Conservation (phyloP, 1,140 invertebrate species). For the Aphidius gifuensis region DNA sequence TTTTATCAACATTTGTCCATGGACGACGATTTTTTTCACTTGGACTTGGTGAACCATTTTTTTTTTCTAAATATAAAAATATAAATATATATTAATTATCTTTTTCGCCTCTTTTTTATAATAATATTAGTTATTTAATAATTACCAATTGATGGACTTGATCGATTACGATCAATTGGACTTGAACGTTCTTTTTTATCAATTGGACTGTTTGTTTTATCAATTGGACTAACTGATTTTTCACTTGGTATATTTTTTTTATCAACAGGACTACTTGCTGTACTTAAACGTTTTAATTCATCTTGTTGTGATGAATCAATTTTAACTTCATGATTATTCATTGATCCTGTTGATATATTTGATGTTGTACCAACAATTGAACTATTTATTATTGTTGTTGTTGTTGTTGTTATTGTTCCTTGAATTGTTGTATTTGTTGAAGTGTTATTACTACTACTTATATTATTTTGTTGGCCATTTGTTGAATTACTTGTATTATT, state of each 20-base stretch:
- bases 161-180: slow-evolving; percentile 40
- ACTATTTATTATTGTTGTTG: slow-evolving; percentile 21
- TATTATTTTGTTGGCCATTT: slow-evolving; percentile 37
- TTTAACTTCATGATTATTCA: slow-evolving; percentile 32
- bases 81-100: background rate
- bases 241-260: slow-evolving; percentile 51
- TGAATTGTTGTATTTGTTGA: too few species aligned
- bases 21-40: slow-evolving; percentile 46
- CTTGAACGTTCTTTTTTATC: slow-evolving; percentile 47
- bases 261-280: slow-evolving; percentile 49
- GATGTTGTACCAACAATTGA: slow-evolving; percentile 19
- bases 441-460: slow-evolving; percentile 22
- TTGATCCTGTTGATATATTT: slow-evolving; percentile 29
- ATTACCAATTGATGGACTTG: slow-evolving; percentile 45
- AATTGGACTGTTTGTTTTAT: slow-evolving; percentile 44
- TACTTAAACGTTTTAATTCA: slow-evolving; percentile 42
- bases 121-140: background rate
- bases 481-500: slow-evolving; percentile 36
- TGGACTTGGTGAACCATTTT: slow-evolving; percentile 47
- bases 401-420: slow-evolving; percentile 29
- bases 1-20: slow-evolving; percentile 46
- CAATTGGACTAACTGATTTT: slow-evolving; percentile 49
- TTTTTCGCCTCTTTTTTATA: too few species aligned
- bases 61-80: slow-evolving; percentile 35
- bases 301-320: slow-evolving; percentile 42